phyloP scores from a whole-genome alignment of 2,797 vertebrate genomes.

The Rhynchotus rufescens region DNA sequence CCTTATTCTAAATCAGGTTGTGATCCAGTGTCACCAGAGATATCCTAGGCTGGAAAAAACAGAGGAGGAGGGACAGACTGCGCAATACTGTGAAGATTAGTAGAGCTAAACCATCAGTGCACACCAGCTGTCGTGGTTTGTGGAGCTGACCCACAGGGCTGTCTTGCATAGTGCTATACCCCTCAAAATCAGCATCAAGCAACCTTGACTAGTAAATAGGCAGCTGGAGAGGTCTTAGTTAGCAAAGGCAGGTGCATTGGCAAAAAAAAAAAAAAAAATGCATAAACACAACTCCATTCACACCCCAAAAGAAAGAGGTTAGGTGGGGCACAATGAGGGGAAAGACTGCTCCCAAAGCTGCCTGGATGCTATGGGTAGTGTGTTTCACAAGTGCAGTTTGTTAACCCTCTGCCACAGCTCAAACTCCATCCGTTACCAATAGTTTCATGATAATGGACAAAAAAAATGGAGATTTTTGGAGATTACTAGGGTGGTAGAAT shows the following conservation, averaged over 20 bases:
- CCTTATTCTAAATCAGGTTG: not conserved
- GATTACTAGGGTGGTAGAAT: not conserved
- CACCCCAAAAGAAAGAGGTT: not conserved
- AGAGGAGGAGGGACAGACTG: not conserved
- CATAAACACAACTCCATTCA: not conserved
- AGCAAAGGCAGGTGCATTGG: not conserved
- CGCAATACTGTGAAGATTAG: accelerated
- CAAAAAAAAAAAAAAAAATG: not conserved
- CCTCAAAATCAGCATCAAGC: not conserved
- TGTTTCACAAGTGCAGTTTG: not conserved
- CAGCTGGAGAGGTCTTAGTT: not conserved
- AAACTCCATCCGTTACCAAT: not conserved
- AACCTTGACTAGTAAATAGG: not conserved
- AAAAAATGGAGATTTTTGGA: not conserved
- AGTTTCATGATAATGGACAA: not conserved
- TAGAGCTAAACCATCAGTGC: not conserved
- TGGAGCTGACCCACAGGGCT: not conserved
- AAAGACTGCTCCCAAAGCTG: not conserved
- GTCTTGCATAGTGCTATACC: not conserved
- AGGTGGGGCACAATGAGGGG: not conserved
- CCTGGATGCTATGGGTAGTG: not conserved
- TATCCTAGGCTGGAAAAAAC: not conserved
- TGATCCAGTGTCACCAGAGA: not conserved
- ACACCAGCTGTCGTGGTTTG: not conserved
- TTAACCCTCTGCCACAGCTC: not conserved